These are phyloP conservation scores for Caenorhabditis imperialis DNA, from an alignment of 2,888 invertebrate genomes.

Conservation along the genomic window DNA sequence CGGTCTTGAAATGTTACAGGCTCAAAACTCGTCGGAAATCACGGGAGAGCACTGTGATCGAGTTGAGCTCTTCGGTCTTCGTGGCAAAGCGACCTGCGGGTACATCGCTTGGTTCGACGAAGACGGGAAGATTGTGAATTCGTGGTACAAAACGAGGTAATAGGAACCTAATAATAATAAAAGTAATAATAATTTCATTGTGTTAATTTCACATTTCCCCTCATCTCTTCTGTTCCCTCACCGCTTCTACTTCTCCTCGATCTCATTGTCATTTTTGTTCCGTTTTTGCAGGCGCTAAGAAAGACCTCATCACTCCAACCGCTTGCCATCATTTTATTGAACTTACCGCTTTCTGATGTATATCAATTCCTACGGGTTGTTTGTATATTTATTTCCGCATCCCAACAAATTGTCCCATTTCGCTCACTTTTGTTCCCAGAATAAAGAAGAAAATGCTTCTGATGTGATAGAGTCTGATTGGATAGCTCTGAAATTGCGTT, in stretches of 20 bases:
- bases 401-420: constrained; percentile 1
- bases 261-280: constrained; percentile 8
- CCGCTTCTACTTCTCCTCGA: constrained; percentile 15
- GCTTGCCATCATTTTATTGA: constrained; percentile 25
- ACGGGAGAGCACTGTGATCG: constrained; percentile 50
- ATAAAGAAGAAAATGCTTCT: not conserved
- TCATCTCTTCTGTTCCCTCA: constrained; percentile 17
- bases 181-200: too few species aligned
- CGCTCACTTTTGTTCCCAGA: not conserved
- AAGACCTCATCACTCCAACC: constrained; percentile 16
- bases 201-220: constrained; percentile 7
- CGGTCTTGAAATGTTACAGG: too few species aligned
- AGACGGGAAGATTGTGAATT: constrained; percentile 67
- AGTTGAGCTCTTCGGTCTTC: constrained; percentile 68
- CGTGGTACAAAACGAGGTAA: constrained; percentile 76
- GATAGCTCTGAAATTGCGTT: too few species aligned
- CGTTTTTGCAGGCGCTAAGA: constrained; percentile 45
- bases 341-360: not conserved
- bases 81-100: constrained; percentile 74
- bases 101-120: constrained; percentile 76
- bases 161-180: too few species aligned
- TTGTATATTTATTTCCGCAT: not conserved
- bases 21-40: constrained; percentile 34
- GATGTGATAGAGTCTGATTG: not conserved
- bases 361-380: not conserved